Conservation (phyloP, 37 sponge, comb jelly and placozoan species). For the Aphrocallistes beatrix region DNA sequence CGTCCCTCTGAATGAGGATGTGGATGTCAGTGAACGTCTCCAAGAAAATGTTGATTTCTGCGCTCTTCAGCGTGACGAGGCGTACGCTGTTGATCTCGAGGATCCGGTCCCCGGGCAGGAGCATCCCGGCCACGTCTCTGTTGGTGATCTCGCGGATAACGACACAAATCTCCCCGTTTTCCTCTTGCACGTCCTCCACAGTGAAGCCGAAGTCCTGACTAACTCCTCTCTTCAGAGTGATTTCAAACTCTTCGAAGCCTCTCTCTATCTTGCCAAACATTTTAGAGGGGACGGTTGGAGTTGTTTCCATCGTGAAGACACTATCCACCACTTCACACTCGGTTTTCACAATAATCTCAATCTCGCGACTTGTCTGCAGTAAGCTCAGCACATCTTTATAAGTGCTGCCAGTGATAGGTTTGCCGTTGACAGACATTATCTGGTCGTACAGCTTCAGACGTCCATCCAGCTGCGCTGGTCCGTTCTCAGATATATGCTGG, state of each 20-base stretch:
- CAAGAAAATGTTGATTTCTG: neutral
- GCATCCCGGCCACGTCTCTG: neutral
- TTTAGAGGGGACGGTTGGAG: neutral
- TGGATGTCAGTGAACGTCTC: constrained; percentile 3
- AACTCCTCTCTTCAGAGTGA: neutral
- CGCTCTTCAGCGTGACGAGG: neutral
- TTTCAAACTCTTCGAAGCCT: neutral
- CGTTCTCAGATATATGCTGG: neutral
- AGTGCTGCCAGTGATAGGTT: neutral
- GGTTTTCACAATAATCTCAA: neutral
- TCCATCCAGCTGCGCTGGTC: neutral
- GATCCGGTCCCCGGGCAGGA: neutral
- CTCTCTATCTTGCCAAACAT: neutral
- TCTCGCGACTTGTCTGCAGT: neutral
- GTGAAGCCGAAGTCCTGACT: neutral
- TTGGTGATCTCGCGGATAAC: neutral
- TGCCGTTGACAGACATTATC: constrained; percentile 10
- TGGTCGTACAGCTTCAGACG: neutral
- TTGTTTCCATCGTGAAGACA: neutral
- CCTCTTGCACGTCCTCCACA: neutral
- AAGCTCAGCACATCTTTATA: neutral
- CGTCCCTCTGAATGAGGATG: neutral
- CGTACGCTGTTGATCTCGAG: neutral
- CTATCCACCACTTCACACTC: neutral
- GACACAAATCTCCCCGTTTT: constrained; percentile 2